Base-by-base conservation (phyloP, 2,113 vertebrate species). In the Alligator mississippiensis region DNA sequence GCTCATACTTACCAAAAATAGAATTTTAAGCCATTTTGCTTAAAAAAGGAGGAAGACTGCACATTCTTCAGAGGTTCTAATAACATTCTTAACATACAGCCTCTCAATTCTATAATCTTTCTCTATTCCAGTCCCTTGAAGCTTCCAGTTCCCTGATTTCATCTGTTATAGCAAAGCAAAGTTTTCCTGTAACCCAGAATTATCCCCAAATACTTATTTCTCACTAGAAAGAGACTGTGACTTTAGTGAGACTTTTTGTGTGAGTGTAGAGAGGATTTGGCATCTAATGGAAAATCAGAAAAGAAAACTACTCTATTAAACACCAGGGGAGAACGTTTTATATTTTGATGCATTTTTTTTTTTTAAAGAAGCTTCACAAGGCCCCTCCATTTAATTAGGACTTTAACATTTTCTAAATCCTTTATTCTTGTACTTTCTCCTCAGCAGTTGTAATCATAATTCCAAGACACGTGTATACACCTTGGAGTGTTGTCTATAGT, bases 401-500 rank as follows among this genome's bases (percentile, higher is more conserved):
- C 28, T 87, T 25, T 70, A 79, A 55, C 5, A 89, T 81, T 91
- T 84, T 61, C 17, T 87, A 91, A 90, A 93, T 87, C 63, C 2
- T 0, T 91, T 79, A 70, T 85, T 7, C 55, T 80, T 74, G 57
- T 81, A 74, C 1, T 1, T 19, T 87, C 58, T 21, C 74, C 89
- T 77, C 63, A 63, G 62, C 4, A 2, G 77, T 14, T 83, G 61
- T 72, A 87, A 34, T 83, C 68, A 94, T 90, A 83, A 90, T 83
- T 93, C 84, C 79, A 77, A 94, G 85, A 85, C 25, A 74, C 59
- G 6, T 80, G 61, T 76, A 91, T 90, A 87, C 68, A 77, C 82
- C 81, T 90, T 47, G 57, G 63, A 87, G 77, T 59, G 16, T 59
- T 87, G 74, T 94, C 54, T 87, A 30, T n/a, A 92, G 16, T 30